Evolutionary conservation across 2,888 invertebrate species (phyloP).

Genomic region (Dendrolimus pini): DNA sequence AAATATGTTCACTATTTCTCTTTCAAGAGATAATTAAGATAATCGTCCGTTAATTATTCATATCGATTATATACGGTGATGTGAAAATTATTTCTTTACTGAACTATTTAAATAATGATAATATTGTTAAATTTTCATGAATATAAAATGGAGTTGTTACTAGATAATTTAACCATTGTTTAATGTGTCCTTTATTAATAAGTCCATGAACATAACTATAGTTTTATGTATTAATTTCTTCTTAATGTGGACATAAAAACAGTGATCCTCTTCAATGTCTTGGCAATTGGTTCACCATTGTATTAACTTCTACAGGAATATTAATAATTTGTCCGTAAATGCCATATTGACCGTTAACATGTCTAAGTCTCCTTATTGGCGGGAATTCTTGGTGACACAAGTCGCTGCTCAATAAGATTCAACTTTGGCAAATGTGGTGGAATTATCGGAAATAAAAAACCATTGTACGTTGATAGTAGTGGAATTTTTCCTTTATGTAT

Average conservation of each 20-base stretch:
- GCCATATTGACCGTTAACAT: conserved; percentile 21
- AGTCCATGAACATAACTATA: conserved; percentile 18
- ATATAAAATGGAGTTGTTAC: conserved; percentile 21
- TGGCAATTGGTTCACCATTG: conserved; percentile 23
- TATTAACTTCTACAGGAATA: conserved; percentile 23
- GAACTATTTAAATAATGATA: too few relatives aligned
- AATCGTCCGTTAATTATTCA: too few relatives aligned
- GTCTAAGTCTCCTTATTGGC: conserved; percentile 25
- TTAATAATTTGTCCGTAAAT: conserved; percentile 30
- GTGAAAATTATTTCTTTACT: too few relatives aligned
- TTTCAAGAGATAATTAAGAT: too few relatives aligned
- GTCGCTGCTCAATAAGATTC: conserved; percentile 32
- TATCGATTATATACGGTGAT: too few relatives aligned
- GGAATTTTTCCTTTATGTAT: conserved; percentile 25
- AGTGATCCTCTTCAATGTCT: conserved; percentile 20
- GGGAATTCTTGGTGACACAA: conserved; percentile 23
- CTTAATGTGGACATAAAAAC: conserved; percentile 7
- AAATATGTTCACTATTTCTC: too few relatives aligned
- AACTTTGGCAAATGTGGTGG: conserved; percentile 28
- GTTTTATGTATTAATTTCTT: conserved; percentile 16
- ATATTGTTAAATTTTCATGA: conserved; percentile 16
- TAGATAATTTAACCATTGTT: conserved; percentile 21
- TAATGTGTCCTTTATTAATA: conserved; percentile 18
- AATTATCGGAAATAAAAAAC: conserved; percentile 35
- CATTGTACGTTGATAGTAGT: conserved; percentile 25